Evolutionary conservation across 2,888 invertebrate genomes (phyloP).

Genomic region (Euphydryas editha): DNA sequence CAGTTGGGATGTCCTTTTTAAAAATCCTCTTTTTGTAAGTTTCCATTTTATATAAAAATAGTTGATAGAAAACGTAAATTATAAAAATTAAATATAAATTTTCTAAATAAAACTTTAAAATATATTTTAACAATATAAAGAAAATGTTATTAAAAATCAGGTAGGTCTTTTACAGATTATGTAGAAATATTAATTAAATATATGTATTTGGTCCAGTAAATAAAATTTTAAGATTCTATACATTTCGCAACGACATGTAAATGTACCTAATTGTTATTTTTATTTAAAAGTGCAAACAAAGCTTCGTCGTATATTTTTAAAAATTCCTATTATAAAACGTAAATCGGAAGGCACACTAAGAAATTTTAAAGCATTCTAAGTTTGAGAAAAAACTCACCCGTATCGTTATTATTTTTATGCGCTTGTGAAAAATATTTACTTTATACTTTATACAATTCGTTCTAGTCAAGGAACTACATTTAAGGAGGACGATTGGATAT

Average conservation of each 20-base stretch:
- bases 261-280: background rate
- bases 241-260: background rate
- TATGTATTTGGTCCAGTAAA: background rate
- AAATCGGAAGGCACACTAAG: no score
- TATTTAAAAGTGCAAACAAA: no score
- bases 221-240: background rate
- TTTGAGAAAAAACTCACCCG: no score
- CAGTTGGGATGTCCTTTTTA: slow-evolving; percentile 26
- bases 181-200: background rate
- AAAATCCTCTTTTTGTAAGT: slow-evolving; percentile 26
- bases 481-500: no score
- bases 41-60: slow-evolving; percentile 13
- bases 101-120: background rate
- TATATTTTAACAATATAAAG: background rate
- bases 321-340: no score
- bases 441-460: no score
- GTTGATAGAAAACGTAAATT: background rate
- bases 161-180: slow-evolving; percentile 3
- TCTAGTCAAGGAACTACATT: no score
- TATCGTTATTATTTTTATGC: no score
- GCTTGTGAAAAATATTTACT: no score
- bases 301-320: no score
- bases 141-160: background rate
- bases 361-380: no score
- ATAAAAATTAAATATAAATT: slow-evolving; percentile 2